These are phyloP conservation scores for Tetragnatha montana DNA, from an alignment of 2,888 invertebrate species.

Conservation along the genomic window DNA sequence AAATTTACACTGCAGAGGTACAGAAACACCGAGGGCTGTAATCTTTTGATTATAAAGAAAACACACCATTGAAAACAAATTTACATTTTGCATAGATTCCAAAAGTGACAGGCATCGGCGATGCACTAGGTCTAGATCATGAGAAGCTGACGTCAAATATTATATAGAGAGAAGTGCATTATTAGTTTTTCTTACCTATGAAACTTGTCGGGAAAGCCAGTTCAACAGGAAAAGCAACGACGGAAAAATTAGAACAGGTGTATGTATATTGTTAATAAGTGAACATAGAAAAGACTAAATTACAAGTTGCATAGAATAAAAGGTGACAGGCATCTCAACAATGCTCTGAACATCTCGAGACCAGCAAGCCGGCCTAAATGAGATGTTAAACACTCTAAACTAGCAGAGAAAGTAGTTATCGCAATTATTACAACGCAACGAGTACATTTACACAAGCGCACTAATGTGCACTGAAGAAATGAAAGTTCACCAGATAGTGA, in stretches of 20 bases:
- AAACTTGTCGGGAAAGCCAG: background rate
- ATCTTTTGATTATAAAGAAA: background rate
- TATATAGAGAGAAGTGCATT: background rate
- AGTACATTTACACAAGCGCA: background rate
- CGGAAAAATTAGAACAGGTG: background rate
- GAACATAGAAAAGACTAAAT: conserved; percentile 16
- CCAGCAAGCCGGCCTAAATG: background rate
- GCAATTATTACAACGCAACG: background rate
- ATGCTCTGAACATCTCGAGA: background rate
- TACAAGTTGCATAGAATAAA: conserved; percentile 27
- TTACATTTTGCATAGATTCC: conserved; percentile 11
- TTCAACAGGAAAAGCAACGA: background rate
- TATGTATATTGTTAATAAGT: conserved; percentile 12
- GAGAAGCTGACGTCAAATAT: conserved; percentile 1
- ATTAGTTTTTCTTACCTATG: background rate
- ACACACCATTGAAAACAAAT: background rate
- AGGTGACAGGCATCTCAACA: conserved; percentile 1
- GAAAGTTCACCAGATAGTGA: background rate
- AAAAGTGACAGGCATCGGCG: conserved; percentile 14
- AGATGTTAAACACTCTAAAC: background rate
- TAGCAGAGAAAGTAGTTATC: background rate
- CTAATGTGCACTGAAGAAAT: background rate
- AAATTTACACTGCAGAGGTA: background rate
- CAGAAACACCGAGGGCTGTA: background rate
- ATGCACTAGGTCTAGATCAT: background rate